Evolutionary conservation across 2,888 invertebrate species (phyloP).

Genomic region (Phengaris alcon): DNA sequence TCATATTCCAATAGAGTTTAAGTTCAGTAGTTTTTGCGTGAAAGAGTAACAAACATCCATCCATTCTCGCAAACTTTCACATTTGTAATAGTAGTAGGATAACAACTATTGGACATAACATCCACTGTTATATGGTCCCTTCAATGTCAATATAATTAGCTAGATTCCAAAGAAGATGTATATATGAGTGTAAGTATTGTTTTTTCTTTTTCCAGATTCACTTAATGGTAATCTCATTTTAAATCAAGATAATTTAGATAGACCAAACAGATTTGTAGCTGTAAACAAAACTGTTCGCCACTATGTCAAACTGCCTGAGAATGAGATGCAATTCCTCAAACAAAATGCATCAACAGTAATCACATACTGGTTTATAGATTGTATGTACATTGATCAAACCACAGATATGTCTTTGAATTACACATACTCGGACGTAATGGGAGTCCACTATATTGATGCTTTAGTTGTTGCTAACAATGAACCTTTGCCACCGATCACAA

Average conservation of each 20-base stretch:
- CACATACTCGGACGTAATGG: constrained; percentile 81
- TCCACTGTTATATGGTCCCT: too few species aligned
- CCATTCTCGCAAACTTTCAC: too few species aligned
- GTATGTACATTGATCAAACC: constrained; percentile 83
- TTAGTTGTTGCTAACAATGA: constrained; percentile 85
- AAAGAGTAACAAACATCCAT: too few species aligned
- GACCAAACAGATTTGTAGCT: constrained; percentile 81
- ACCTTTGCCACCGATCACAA: constrained; percentile 76
- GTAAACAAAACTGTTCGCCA: constrained; percentile 80
- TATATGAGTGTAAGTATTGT: not conserved
- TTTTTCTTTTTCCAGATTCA: constrained; percentile 69
- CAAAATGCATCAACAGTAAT: constrained; percentile 70
- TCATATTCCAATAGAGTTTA: too few species aligned
- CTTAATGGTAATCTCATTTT: constrained; percentile 84
- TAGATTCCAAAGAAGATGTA: not conserved
- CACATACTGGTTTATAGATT: constrained; percentile 90
- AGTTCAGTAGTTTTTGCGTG: too few species aligned
- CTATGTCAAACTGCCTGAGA: constrained; percentile 76
- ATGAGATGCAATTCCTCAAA: constrained; percentile 81
- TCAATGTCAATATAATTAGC: too few species aligned
- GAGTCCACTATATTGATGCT: constrained; percentile 82
- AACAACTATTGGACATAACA: too few species aligned
- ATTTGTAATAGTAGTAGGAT: too few species aligned
- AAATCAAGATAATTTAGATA: constrained; percentile 80
- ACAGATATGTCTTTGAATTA: constrained; percentile 80